A percentile compares a stretch with the other conserved stretches of the same genome.
phyloP scores from a whole-genome alignment of 2,888 invertebrate species.

The Drosophila kokeensis region DNA sequence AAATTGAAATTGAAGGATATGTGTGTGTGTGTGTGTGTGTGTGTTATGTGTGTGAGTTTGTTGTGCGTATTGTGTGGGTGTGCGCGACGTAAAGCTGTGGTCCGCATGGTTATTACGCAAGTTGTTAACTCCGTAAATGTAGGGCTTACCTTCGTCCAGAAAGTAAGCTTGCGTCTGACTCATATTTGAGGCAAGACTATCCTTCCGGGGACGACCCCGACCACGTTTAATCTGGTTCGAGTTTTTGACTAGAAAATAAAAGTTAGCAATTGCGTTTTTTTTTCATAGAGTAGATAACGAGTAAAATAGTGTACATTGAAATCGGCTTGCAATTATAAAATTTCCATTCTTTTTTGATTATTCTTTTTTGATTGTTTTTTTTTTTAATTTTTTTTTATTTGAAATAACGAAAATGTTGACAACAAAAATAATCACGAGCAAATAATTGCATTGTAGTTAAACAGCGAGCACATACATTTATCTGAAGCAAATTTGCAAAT shows the following conservation, averaged over 20 bases:
- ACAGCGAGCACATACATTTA: constrained; percentile 42
- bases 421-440: constrained; percentile 37
- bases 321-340: constrained; percentile 52
- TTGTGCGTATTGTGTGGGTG: constrained; percentile 19
- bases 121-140: constrained; percentile 36
- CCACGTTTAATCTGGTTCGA: constrained; percentile 87
- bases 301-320: constrained; percentile 37
- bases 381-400: constrained; percentile 9
- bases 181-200: constrained; percentile 86
- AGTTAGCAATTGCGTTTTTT: constrained; percentile 45
- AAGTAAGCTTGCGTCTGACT: constrained; percentile 88
- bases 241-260: constrained; percentile 83
- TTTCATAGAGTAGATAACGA: constrained; percentile 37
- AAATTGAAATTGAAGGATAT: neutral
- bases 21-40: constrained; percentile 14
- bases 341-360: constrained; percentile 9
- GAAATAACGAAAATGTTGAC: constrained; percentile 24
- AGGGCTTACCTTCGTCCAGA: constrained; percentile 89
- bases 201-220: constrained; percentile 87
- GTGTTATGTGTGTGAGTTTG: constrained; percentile 23
- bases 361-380: constrained; percentile 1
- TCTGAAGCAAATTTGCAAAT: constrained; percentile 35
- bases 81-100: constrained; percentile 39
- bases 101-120: constrained; percentile 46
- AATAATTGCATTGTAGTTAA: constrained; percentile 32